Evolutionary conservation across 2,113 vertebrate species (phyloP).

Genomic region (Lepus americanus): DNA sequence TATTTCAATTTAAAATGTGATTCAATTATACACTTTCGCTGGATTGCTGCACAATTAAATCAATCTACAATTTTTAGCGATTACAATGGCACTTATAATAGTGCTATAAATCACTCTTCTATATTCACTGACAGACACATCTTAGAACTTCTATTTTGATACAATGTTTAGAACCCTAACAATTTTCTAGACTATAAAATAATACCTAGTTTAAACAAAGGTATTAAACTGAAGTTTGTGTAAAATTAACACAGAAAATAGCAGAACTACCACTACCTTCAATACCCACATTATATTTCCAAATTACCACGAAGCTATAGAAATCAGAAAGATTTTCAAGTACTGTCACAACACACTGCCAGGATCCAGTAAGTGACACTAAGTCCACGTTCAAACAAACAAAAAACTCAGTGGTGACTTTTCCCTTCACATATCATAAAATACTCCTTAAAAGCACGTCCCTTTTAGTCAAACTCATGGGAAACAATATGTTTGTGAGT

Average conservation of each 20-base stretch:
- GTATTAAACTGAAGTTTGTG: conserved; percentile 46
- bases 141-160: conserved; percentile 61
- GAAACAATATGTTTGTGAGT: not conserved
- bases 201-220: conserved; percentile 55
- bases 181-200: conserved; percentile 51
- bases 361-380: conserved; percentile 18
- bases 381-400: conserved; percentile 49
- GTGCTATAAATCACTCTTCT: conserved; percentile 38
- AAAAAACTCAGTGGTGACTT: not conserved
- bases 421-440: conserved; percentile 38
- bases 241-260: conserved; percentile 50
- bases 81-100: conserved; percentile 59
- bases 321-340: conserved; percentile 54
- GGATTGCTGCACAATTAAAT: conserved; percentile 52
- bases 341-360: conserved; percentile 16
- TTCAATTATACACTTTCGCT: conserved; percentile 22
- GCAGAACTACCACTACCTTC: conserved; percentile 12
- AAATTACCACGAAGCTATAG: not conserved
- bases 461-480: conserved; percentile 33
- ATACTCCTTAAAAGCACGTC: conserved; percentile 30
- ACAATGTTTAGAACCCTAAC: conserved; percentile 50
- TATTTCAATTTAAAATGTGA: conserved; percentile 59
- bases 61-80: conserved; percentile 50
- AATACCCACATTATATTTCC: conserved; percentile 36
- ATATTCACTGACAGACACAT: not conserved